Conservation (phyloP, 2,797 vertebrate genomes). For the Chelon auratus region DNA sequence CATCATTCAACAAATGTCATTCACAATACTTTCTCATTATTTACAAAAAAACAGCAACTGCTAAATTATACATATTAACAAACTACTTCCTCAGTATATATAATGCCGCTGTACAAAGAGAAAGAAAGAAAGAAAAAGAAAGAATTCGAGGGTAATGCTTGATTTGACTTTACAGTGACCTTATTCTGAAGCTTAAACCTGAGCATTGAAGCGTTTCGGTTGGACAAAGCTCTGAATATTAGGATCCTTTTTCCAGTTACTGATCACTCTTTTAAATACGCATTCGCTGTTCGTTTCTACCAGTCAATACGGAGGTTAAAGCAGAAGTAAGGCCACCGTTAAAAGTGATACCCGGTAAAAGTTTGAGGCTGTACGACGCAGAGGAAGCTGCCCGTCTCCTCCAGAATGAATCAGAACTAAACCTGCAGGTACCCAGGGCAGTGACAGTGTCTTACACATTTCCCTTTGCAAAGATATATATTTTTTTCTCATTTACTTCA, state of each 20-base stretch:
- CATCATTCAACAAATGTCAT: conserved; percentile 83
- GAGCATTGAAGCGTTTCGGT: conserved; percentile 46
- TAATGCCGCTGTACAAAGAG: conserved; percentile 81
- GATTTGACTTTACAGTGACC: conserved; percentile 56
- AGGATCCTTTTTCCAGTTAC: conserved; percentile 13
- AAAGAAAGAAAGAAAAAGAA: conserved; percentile 18
- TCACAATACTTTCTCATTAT: conserved; percentile 96
- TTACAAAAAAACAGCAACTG: conserved; percentile 89
- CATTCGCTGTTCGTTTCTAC: conserved; percentile 44
- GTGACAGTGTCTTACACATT: conserved; percentile 1
- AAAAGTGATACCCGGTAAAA: conserved; percentile 46
- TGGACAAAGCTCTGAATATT: conserved; percentile 35
- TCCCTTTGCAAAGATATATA: conserved; percentile 12
- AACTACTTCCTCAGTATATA: conserved; percentile 84
- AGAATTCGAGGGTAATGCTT: conserved; percentile 26
- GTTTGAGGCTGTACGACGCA: conserved; percentile 56
- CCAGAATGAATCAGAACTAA: background rate
- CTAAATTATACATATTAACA: conserved; percentile 98
- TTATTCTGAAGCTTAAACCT: conserved; percentile 52
- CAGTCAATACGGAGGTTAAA: conserved; percentile 46
- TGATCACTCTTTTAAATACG: conserved; percentile 50
- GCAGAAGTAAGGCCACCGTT: conserved; percentile 62
- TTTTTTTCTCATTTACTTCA: conserved; percentile 14
- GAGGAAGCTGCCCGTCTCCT: conserved; percentile 35
- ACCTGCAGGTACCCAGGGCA: background rate